Base-by-base conservation (phyloP, 2,797 vertebrate species). In the Sciurus vulgaris region DNA sequence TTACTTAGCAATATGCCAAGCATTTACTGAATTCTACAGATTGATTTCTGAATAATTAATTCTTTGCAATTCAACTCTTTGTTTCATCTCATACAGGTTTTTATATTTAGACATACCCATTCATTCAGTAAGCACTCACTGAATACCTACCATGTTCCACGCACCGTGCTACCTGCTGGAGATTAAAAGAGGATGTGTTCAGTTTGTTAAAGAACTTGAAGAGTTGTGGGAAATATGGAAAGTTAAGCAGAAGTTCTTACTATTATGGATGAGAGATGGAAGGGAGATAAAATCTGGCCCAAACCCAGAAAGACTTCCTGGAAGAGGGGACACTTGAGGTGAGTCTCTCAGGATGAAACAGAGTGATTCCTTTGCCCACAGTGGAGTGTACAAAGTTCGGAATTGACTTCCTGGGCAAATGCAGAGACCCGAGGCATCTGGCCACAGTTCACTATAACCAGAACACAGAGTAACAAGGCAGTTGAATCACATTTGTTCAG, bases 241-340 rank as follows among this genome's bases (percentile, higher is more conserved):
- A 94, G 72, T 41, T 61, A 87, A 30, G 28, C 61, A 61, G 44
- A 56, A 56, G 20, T 56, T 6, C 88, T 89, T 72, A 76, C 56
- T 3, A 54, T 14, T 22, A 7, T 20, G n/a, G 0, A 12, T 85
- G 59, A 28, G 26, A 74, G 30, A 49, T 0, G 3, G 41, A 30
- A 56, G n/a, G 44, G 24, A 41, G 26, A 47, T 41, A 72, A 77
- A 90, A 38, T 63, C 12, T 51, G 44, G 12, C 20, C 5, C 0
- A 10, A 89, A 73, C n/a, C 51, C 61, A 78, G 83, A 47, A 92
- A 47, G n/a, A 1, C 86, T 95, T 96, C 51, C 38, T 49, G 61
- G 51, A 94, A 69, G 88, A 91, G 54, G 56, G 38, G 73, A 76
- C 6, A 33, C 49, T 89, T 86, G 81, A 72, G 20, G 12, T 49